These are phyloP conservation scores for Corythornis cristatus DNA, from an alignment of 2,113 vertebrate species.

Conservation along the genomic window DNA sequence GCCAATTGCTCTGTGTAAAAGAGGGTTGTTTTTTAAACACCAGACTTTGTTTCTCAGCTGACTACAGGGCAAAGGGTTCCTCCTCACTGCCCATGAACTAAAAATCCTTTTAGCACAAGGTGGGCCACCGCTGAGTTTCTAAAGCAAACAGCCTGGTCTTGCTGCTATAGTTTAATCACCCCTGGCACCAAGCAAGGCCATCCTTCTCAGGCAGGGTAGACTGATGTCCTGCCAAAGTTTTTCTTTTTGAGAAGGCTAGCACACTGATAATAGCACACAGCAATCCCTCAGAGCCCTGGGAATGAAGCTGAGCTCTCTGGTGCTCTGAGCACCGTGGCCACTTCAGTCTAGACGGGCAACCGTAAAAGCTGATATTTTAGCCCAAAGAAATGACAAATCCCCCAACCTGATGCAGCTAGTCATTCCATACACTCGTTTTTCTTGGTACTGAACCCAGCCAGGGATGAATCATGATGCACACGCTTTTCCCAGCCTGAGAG, in stretches of 20 bases:
- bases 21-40: not conserved
- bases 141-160: not conserved
- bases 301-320: not conserved
- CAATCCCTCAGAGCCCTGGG: not conserved
- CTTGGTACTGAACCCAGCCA: not conserved
- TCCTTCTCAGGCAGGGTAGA: not conserved
- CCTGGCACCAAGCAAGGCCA: not conserved
- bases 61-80: not conserved
- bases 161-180: not conserved
- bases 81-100: not conserved
- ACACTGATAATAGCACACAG: not conserved
- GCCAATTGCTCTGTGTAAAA: not conserved
- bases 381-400: slow-evolving; percentile 32
- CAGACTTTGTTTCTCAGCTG: not conserved
- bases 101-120: not conserved
- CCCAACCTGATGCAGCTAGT: not conserved
- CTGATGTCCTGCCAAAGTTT: not conserved
- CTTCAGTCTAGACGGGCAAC: slow-evolving; percentile 5
- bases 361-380: not conserved
- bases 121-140: not conserved
- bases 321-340: not conserved
- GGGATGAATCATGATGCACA: not conserved
- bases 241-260: not conserved
- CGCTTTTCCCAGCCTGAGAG: not conserved
- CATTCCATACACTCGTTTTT: not conserved